Percentiles rank a stretch among this genome's conserved stretches.
Conservation (phyloP, 1,140 invertebrate species). For the Meloidogyne chitwoodi region DNA sequence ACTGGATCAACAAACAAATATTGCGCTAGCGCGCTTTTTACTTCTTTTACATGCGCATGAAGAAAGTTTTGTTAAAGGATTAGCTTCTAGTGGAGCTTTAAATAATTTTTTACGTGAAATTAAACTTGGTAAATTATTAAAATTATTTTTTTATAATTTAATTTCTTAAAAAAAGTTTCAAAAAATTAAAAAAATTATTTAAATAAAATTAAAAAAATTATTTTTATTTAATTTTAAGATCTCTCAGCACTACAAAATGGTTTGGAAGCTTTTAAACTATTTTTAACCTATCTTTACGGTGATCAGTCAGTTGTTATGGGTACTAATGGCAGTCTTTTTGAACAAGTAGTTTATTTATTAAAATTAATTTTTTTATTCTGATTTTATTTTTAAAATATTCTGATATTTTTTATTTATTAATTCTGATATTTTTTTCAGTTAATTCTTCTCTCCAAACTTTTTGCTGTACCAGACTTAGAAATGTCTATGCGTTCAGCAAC, state of each 20-base stretch:
- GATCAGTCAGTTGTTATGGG: conserved; percentile 22
- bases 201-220: not conserved
- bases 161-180: too few relatives aligned
- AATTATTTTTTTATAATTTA: too few relatives aligned
- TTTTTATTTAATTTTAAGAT: conserved; percentile 18
- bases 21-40: conserved; percentile 11
- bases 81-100: not conserved
- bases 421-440: conserved; percentile 29
- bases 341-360: not conserved
- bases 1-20: conserved; percentile 18
- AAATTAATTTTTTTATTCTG: conserved; percentile 2
- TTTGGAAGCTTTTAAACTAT: conserved; percentile 34
- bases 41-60: not conserved
- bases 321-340: not conserved
- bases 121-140: conserved; percentile 1
- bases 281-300: conserved; percentile 41
- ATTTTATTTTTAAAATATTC: not conserved
- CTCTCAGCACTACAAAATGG: conserved; percentile 34
- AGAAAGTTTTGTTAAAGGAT: not conserved
- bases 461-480: conserved; percentile 35
- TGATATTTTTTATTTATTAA: not conserved
- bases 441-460: conserved; percentile 35
- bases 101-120: conserved; percentile 6
- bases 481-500: not conserved
- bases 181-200: too few relatives aligned